phyloP scores from a whole-genome alignment of 92 coral and sea anemone species.

The Actinostola sp. region DNA sequence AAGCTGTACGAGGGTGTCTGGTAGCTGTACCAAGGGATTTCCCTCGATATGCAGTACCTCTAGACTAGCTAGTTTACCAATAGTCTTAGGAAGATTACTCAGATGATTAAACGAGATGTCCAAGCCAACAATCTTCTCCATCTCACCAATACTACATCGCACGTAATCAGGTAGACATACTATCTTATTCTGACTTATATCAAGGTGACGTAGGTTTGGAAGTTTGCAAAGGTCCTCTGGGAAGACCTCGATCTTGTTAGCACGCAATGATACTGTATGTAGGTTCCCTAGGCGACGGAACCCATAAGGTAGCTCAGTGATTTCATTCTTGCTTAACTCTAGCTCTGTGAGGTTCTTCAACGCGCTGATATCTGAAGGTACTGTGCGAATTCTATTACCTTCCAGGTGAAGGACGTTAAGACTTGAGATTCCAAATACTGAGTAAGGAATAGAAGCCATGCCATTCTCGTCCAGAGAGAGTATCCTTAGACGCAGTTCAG shows the following conservation, averaged over 20 bases:
- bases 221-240: conserved; percentile 80
- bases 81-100: conserved; percentile 46
- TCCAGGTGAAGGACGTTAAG: conserved; percentile 60
- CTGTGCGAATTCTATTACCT: conserved; percentile 44
- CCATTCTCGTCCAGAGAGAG: conserved; percentile 70
- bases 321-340: conserved; percentile 61
- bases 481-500: conserved; percentile 60
- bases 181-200: conserved; percentile 65
- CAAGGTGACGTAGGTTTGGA: conserved; percentile 58
- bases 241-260: conserved; percentile 49
- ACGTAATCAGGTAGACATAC: conserved; percentile 56
- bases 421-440: conserved; percentile 52
- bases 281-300: conserved; percentile 62
- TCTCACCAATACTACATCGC: conserved; percentile 65
- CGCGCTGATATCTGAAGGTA: conserved; percentile 60
- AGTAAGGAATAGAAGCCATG: conserved; percentile 48
- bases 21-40: conserved; percentile 58
- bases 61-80: conserved; percentile 49
- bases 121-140: conserved; percentile 53
- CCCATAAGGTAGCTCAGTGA: conserved; percentile 62
- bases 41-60: conserved; percentile 60
- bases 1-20: conserved; percentile 56
- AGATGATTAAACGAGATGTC: conserved; percentile 71
- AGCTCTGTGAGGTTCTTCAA: conserved; percentile 67
- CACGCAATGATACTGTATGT: conserved; percentile 38